A percentile compares a stretch with the other conserved stretches of the same genome.
These are phyloP conservation scores for Pyrochroa serraticornis DNA, from an alignment of 2,888 invertebrate genomes.

Conservation along the genomic window DNA sequence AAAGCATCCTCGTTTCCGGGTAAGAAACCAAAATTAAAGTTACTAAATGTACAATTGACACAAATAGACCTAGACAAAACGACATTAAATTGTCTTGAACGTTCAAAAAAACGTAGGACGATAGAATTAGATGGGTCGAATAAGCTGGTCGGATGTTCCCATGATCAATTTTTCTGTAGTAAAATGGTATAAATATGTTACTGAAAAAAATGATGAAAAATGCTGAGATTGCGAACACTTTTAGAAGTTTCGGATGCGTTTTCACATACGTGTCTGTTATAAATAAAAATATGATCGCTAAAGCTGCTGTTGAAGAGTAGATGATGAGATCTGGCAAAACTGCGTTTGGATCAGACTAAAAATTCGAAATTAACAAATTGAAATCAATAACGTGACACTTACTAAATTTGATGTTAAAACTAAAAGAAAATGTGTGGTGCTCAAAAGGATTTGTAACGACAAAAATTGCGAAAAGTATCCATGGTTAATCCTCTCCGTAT, in stretches of 20 bases:
- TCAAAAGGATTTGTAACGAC: conserved; percentile 70
- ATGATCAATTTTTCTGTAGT: conserved; percentile 61
- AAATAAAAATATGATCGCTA: conserved; percentile 59
- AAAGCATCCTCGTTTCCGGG: conserved; percentile 42
- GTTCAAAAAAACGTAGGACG: conserved; percentile 84
- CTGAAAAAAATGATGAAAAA: conserved; percentile 57
- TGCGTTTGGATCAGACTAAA: conserved; percentile 6
- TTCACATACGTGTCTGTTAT: conserved; percentile 56
- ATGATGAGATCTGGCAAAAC: conserved; percentile 58
- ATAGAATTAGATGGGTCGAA: conserved; percentile 74
- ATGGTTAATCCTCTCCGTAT: conserved; percentile 78
- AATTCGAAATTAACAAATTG: neutral
- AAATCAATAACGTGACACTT: conserved; percentile 12
- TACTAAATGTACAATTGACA: conserved; percentile 70
- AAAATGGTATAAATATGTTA: conserved; percentile 72
- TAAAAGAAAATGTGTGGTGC: conserved; percentile 66
- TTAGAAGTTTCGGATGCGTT: conserved; percentile 31
- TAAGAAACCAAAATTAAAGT: conserved; percentile 65
- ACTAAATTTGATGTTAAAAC: conserved; percentile 28
- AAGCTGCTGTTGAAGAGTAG: conserved; percentile 56
- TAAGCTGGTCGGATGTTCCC: conserved; percentile 69
- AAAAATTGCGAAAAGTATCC: conserved; percentile 80
- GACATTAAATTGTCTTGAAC: conserved; percentile 76
- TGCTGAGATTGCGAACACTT: conserved; percentile 53
- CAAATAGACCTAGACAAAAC: conserved; percentile 70